A percentile compares a stretch with the other conserved stretches of the same genome.
Conservation (phyloP, 2,113 vertebrate genomes). For the Caracal caracal region DNA sequence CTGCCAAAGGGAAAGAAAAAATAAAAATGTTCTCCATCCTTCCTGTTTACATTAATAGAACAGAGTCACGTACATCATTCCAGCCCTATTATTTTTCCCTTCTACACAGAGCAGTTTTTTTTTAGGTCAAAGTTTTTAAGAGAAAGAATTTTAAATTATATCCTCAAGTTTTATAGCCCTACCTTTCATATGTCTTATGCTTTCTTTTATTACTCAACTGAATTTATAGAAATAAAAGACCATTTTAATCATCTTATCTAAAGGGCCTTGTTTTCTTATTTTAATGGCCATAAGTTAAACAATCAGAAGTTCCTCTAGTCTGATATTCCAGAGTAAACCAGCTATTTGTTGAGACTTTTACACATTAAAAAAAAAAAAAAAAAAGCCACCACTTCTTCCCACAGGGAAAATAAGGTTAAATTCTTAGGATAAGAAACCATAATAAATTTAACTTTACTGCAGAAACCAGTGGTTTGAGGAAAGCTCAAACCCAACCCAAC, state of each 20-base stretch:
- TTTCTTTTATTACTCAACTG: neutral
- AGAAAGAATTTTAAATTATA: constrained; percentile 74
- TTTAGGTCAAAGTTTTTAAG: constrained; percentile 83
- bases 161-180: constrained; percentile 22
- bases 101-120: constrained; percentile 77
- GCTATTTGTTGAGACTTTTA: neutral
- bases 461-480: neutral
- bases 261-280: neutral
- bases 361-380: neutral
- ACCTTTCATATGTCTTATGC: neutral
- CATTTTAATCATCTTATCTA: neutral
- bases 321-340: neutral
- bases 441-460: neutral
- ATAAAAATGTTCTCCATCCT: constrained; percentile 76
- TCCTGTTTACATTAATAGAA: constrained; percentile 86
- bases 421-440: constrained; percentile 39
- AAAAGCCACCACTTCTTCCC: neutral
- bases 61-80: constrained; percentile 73
- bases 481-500: neutral
- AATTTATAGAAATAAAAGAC: neutral
- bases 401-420: neutral
- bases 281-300: neutral
- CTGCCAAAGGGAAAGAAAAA: constrained; percentile 78
- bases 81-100: constrained; percentile 82
- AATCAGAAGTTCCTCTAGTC: neutral